phyloP scores from a whole-genome alignment of 2,113 vertebrate species.

The Oncorhynchus keta region DNA sequence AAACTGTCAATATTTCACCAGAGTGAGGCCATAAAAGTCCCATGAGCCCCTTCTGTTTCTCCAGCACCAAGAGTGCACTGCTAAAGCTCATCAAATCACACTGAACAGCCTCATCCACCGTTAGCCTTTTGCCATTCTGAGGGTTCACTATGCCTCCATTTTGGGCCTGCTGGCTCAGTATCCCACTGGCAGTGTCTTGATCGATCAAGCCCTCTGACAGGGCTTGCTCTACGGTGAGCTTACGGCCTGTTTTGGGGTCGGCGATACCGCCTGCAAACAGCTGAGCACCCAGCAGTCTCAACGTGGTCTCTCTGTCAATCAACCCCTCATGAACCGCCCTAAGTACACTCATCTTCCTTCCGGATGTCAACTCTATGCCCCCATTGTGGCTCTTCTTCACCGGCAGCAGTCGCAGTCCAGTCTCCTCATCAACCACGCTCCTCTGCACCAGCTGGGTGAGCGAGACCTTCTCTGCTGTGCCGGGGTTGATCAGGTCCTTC shows the following conservation, averaged over 20 bases:
- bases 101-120: slow-evolving; percentile 89
- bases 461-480: slow-evolving; percentile 77
- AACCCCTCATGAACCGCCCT: slow-evolving; percentile 78
- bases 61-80: slow-evolving; percentile 85
- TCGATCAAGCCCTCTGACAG: slow-evolving; percentile 73
- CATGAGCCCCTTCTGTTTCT: slow-evolving; percentile 81
- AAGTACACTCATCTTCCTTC: slow-evolving; percentile 72
- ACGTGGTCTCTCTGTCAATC: slow-evolving; percentile 78
- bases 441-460: slow-evolving; percentile 76
- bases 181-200: slow-evolving; percentile 74
- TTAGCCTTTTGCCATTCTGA: slow-evolving; percentile 71
- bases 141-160: slow-evolving; percentile 77
- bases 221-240: slow-evolving; percentile 77
- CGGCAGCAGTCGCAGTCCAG: slow-evolving; percentile 77
- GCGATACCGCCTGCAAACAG: slow-evolving; percentile 79
- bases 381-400: slow-evolving; percentile 78
- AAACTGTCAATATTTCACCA: slow-evolving; percentile 82
- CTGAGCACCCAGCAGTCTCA: slow-evolving; percentile 77
- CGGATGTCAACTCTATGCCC: slow-evolving; percentile 73
- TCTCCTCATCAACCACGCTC: slow-evolving; percentile 70
- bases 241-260: slow-evolving; percentile 67
- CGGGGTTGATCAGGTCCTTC: slow-evolving; percentile 79
- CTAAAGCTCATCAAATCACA: slow-evolving; percentile 87
- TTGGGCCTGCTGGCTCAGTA: slow-evolving; percentile 76
- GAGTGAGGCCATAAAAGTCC: slow-evolving; percentile 88